phyloP scores from a whole-genome alignment of 1,140 invertebrate species.

The Drosophila ficusphila region DNA sequence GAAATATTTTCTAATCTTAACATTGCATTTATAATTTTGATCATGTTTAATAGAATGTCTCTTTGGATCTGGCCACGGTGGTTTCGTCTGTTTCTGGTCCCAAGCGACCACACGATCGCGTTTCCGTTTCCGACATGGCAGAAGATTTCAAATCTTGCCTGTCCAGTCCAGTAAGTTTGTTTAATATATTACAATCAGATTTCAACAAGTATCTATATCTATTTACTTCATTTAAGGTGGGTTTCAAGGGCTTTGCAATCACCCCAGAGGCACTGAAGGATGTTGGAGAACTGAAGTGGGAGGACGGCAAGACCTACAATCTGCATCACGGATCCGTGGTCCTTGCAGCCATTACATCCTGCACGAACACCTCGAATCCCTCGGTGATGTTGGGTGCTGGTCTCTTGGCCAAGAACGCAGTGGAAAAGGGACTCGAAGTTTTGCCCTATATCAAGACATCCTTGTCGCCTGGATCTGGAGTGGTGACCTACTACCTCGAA shows the following conservation, averaged over 20 bases:
- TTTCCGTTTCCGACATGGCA: slow-evolving; percentile 96
- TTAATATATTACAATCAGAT: background rate
- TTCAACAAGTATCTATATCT: no score
- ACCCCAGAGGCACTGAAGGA: slow-evolving; percentile 87
- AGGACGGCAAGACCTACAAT: slow-evolving; percentile 93
- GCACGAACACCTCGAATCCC: slow-evolving; percentile 99
- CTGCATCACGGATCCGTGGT: slow-evolving; percentile 97
- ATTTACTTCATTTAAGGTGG: slow-evolving; percentile 87
- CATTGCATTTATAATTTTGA: background rate
- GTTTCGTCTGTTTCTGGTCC: slow-evolving; percentile 98
- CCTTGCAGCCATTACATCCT: slow-evolving; percentile 98
- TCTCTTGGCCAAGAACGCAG: slow-evolving; percentile 96
- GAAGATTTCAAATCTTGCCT: slow-evolving; percentile 94
- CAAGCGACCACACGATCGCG: slow-evolving; percentile 98
- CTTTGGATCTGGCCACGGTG: slow-evolving; percentile 94
- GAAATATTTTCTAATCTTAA: no score
- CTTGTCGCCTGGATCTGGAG: slow-evolving; percentile 97
- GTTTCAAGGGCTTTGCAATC: slow-evolving; percentile 98
- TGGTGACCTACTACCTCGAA: slow-evolving; percentile 97
- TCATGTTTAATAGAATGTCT: slow-evolving; percentile 93
- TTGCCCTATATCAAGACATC: slow-evolving; percentile 98
- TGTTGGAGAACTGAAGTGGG: slow-evolving; percentile 90
- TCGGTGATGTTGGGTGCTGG: slow-evolving; percentile 98
- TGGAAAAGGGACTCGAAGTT: slow-evolving; percentile 94
- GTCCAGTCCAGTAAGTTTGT: slow-evolving; percentile 92